These are phyloP conservation scores for Hemibagrus guttatus DNA, from an alignment of 2,797 vertebrate species.

Conservation along the genomic window DNA sequence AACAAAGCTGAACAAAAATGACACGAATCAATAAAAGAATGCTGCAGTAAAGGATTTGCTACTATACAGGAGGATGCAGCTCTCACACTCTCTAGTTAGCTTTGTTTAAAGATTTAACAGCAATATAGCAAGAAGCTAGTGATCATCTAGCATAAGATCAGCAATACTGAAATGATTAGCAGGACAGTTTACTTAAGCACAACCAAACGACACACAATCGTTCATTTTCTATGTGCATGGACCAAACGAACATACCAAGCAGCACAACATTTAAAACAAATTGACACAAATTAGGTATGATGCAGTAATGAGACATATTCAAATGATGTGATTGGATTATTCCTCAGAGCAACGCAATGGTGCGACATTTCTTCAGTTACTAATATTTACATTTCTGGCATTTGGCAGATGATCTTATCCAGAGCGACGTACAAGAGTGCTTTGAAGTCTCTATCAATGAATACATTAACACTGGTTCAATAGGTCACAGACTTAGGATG, in stretches of 20 bases:
- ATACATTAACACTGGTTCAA: no score
- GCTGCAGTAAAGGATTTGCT: not conserved
- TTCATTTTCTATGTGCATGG: not conserved
- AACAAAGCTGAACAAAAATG: slow-evolving; percentile 1
- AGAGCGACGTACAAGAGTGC: no score
- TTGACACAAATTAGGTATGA: not conserved
- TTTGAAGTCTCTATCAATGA: no score
- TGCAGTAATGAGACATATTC: not conserved
- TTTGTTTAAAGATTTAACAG: not conserved
- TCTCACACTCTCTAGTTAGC: not conserved
- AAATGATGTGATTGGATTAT: not conserved
- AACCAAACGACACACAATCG: not conserved
- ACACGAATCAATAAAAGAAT: not conserved
- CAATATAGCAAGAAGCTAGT: not conserved
- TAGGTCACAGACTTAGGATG: no score
- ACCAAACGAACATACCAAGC: not conserved
- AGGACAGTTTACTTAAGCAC: not conserved
- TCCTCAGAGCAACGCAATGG: not conserved
- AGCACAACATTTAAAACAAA: not conserved
- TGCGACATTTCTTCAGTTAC: not conserved
- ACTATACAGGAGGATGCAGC: not conserved
- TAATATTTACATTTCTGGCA: no score
- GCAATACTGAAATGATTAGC: not conserved
- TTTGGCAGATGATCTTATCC: no score
- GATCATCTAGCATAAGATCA: not conserved